Evolutionary conservation across 2,113 vertebrate genomes (phyloP), one percentile per base, ranked within the genome.

Genomic region (Pavo muticus): DNA sequence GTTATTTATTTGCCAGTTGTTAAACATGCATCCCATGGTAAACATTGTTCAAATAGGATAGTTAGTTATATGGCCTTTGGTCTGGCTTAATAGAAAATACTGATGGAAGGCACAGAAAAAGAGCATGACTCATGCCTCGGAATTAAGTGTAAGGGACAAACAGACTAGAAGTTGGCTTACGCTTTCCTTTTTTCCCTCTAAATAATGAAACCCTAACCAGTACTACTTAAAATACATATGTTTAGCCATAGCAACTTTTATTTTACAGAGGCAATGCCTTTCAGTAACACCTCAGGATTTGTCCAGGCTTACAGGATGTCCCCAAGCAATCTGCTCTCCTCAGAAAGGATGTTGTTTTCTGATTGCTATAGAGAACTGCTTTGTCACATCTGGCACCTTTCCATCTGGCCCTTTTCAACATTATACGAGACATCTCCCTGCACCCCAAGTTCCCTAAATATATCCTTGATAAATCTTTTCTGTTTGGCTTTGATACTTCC

Each of bases 51-150:
- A 77, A 79, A 61, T 2, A 67, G 5, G 17, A 57, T 73, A 20
- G 7, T 5, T 83, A n/a, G 14, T 63, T 68, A 57, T 15, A 32
- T 2, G 10, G 16, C 13, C 18, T 82, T 56, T 84, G 10, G 11
- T 61, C 7, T 5, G 32, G 72, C 10, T 20, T 0, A 0, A 8
- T 61, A 64, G 1, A 73, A 24, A 73, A 40, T 24, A 54, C 6
- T 52, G 9, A 45, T 64, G 44, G 69, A 84, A 75, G 52, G 24
- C 48, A 37, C 5, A 14, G 17, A 57, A 54, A 71, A 86, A 61
- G 30, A 20, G 0, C 16, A 24, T 10, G 45, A 78, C 9, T 50
- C 39, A 12, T 71, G 32, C 30, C 27, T 64, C 68, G 77, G 13
- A 72, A 65, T 40, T 40, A 40, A 4, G 32, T 84, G 6, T 45